Percentiles rank a stretch among this genome's conserved stretches.
Evolutionary conservation across 2,797 vertebrate species (phyloP).

Genomic region (Streptopelia turtur): DNA sequence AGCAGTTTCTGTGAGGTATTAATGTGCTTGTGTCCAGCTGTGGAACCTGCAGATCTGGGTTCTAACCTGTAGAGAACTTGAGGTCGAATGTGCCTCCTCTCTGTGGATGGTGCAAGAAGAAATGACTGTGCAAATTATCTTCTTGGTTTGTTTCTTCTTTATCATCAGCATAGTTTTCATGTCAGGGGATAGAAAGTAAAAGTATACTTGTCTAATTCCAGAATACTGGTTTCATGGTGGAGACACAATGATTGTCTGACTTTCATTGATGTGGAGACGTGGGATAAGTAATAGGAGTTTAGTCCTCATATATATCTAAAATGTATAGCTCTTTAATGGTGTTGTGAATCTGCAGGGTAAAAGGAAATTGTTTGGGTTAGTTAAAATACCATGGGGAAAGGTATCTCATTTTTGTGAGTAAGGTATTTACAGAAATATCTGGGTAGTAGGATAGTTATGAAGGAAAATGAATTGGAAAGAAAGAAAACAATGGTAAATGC

Average conservation of each 20-base stretch:
- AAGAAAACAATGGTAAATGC: background rate
- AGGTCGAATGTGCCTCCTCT: rapidly evolving
- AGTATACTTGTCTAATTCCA: background rate
- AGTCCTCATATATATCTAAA: background rate
- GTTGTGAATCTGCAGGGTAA: background rate
- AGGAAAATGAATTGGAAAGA: background rate
- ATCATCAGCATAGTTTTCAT: background rate
- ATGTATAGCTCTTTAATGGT: background rate
- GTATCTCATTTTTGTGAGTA: background rate
- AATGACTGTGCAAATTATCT: rapidly evolving
- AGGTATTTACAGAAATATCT: background rate
- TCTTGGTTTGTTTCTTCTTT: background rate
- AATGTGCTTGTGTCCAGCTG: no score
- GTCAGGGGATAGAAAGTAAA: background rate
- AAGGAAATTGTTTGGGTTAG: background rate
- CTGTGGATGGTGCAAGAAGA: background rate
- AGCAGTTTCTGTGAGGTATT: background rate
- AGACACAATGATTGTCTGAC: background rate
- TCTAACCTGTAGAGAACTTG: background rate
- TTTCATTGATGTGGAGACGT: background rate
- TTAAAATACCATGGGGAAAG: background rate
- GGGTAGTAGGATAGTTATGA: background rate
- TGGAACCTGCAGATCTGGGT: background rate
- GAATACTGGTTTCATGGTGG: background rate
- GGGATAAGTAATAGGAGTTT: background rate